Percentiles rank a stretch among this genome's conserved stretches.
These are phyloP conservation scores for Pygoscelis antarcticus DNA, from an alignment of 2,113 vertebrate species.

Conservation along the genomic window DNA sequence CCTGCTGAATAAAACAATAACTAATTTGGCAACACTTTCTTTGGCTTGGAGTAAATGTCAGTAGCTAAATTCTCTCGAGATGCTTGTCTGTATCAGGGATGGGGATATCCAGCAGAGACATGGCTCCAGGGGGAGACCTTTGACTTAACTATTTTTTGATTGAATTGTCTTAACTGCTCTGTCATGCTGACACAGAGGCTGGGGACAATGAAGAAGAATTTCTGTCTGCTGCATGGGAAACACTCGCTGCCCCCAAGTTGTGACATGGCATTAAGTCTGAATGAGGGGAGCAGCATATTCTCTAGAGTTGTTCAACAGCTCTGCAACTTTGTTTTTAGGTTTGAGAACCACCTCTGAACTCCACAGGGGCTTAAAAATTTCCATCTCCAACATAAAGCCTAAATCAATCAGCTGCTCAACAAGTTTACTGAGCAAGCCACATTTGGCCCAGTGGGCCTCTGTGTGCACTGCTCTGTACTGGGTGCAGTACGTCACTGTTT, in stretches of 20 bases:
- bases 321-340: background rate
- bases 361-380: background rate
- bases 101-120: constrained; percentile 42
- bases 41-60: background rate
- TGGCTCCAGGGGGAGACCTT: constrained; percentile 37
- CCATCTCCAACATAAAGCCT: background rate
- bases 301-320: background rate
- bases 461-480: background rate
- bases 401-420: background rate
- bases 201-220: constrained; percentile 28
- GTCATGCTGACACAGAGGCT: background rate
- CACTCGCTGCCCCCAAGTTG: background rate
- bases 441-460: background rate
- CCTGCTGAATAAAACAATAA: background rate
- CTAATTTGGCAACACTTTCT: background rate
- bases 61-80: background rate
- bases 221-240: constrained; percentile 13
- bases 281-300: background rate
- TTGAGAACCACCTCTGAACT: background rate
- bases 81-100: background rate
- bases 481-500: rapidly evolving
- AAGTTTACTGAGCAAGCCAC: background rate
- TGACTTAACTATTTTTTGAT: constrained; percentile 33
- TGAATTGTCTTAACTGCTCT: constrained; percentile 20
- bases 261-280: background rate